These are phyloP conservation scores for Scaeva pyrastri DNA, from an alignment of 2,888 invertebrate genomes.

Conservation along the genomic window DNA sequence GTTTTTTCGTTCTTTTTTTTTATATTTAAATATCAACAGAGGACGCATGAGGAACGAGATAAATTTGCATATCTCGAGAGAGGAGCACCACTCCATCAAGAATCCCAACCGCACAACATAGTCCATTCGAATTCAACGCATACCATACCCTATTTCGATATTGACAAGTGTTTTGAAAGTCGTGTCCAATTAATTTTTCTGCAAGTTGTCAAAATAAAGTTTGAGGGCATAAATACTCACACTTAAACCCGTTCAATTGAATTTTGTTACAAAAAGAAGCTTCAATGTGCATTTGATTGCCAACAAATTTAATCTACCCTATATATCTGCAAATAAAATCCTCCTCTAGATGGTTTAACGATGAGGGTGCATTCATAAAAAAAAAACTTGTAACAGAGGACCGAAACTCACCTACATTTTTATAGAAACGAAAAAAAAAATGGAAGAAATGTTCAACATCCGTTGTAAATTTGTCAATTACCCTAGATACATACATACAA, in stretches of 20 bases:
- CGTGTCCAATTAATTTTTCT: background rate
- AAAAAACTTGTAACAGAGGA: conserved; percentile 2
- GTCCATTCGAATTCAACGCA: background rate
- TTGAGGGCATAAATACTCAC: background rate
- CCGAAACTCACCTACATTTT: conserved; percentile 21
- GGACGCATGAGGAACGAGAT: background rate
- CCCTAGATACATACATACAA: conserved; percentile 42
- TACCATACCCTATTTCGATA: conserved; percentile 6
- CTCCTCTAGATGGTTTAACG: conserved; percentile 4
- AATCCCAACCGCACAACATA: background rate
- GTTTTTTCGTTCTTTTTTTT: conserved; percentile 28
- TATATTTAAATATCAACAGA: background rate
- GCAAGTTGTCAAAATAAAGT: background rate
- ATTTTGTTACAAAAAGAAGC: background rate
- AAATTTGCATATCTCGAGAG: conserved; percentile 45
- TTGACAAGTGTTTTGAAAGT: background rate
- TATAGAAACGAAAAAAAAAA: background rate
- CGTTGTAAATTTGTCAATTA: conserved; percentile 68
- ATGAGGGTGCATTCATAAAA: conserved; percentile 12
- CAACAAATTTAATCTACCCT: conserved; percentile 11
- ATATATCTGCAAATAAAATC: background rate
- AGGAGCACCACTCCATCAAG: background rate
- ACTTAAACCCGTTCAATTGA: no score
- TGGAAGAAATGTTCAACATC: conserved; percentile 28
- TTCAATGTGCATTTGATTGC: background rate